phyloP scores from a whole-genome alignment of 2,113 vertebrate genomes.

The Girardinichthys multiradiatus region DNA sequence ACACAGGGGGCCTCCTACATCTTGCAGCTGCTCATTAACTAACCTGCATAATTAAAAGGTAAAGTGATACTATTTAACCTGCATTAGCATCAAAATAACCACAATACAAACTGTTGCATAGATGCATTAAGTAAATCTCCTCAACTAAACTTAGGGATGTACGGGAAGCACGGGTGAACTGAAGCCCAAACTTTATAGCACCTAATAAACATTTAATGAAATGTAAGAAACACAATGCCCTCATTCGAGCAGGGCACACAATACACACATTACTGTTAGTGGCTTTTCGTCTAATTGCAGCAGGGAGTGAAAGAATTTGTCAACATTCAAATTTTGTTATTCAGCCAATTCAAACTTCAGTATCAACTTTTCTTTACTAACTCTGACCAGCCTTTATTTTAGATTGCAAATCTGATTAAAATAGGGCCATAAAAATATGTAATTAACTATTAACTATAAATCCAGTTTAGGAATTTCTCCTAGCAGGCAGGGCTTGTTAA shows the following conservation, averaged over 20 bases:
- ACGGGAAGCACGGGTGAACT: slow-evolving; percentile 30
- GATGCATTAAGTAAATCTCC: slow-evolving; percentile 19
- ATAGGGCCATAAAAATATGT: not conserved
- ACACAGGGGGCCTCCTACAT: slow-evolving; percentile 18
- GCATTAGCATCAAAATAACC: slow-evolving; percentile 50
- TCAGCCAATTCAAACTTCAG: not conserved
- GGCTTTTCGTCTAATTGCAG: not conserved
- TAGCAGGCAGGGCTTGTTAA: not conserved
- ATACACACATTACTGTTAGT: slow-evolving; percentile 9
- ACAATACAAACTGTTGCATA: slow-evolving; percentile 8
- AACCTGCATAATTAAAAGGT: slow-evolving; percentile 53
- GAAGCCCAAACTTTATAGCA: slow-evolving; percentile 46
- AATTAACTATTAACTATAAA: too few species aligned
- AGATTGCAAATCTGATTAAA: not conserved
- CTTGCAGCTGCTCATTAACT: slow-evolving; percentile 32
- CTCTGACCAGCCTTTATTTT: not conserved
- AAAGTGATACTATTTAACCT: slow-evolving; percentile 52
- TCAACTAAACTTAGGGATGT: slow-evolving; percentile 55
- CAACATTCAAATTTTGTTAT: too few species aligned
- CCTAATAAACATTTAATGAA: slow-evolving; percentile 65
- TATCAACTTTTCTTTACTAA: not conserved
- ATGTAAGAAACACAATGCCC: slow-evolving; percentile 34
- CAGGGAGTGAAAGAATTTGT: not conserved
- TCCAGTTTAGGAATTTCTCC: too few species aligned
- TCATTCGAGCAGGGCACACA: slow-evolving; percentile 34